Conservation (phyloP, 2,113 vertebrate species). For the Peromyscus leucopus region DNA sequence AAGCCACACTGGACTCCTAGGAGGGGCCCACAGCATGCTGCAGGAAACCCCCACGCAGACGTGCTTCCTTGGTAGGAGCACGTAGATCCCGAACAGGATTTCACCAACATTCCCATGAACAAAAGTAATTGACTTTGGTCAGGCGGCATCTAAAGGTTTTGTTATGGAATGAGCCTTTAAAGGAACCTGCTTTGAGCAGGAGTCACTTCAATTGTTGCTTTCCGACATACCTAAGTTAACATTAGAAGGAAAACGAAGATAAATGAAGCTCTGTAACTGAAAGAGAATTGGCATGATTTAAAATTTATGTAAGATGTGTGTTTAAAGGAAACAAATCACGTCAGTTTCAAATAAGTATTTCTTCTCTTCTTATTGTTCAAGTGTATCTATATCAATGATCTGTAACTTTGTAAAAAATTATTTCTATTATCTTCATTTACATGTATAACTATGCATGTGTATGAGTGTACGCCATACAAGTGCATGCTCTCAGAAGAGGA, state of each 20-base stretch:
- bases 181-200: conserved; percentile 2
- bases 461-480: neutral
- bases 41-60: conserved; percentile 71
- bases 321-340: conserved; percentile 14
- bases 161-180: neutral
- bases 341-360: neutral
- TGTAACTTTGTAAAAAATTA: neutral
- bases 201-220: conserved; percentile 15
- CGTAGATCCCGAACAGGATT: conserved; percentile 69
- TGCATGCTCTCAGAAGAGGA: neutral
- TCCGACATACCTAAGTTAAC: conserved; percentile 1
- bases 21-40: conserved; percentile 70
- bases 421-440: neutral
- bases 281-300: conserved; percentile 24
- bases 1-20: conserved; percentile 69
- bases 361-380: neutral
- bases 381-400: neutral
- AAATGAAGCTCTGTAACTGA: neutral
- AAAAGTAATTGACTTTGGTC: neutral
- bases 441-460: neutral
- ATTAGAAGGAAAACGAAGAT: neutral
- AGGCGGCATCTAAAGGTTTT: neutral
- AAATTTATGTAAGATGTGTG: conserved; percentile 8
- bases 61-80: conserved; percentile 76
- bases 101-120: neutral